A percentile compares a stretch with the other conserved stretches of the same genome.
These are phyloP conservation scores for Albula goreensis DNA, from an alignment of 2,113 vertebrate species.

Conservation along the genomic window DNA sequence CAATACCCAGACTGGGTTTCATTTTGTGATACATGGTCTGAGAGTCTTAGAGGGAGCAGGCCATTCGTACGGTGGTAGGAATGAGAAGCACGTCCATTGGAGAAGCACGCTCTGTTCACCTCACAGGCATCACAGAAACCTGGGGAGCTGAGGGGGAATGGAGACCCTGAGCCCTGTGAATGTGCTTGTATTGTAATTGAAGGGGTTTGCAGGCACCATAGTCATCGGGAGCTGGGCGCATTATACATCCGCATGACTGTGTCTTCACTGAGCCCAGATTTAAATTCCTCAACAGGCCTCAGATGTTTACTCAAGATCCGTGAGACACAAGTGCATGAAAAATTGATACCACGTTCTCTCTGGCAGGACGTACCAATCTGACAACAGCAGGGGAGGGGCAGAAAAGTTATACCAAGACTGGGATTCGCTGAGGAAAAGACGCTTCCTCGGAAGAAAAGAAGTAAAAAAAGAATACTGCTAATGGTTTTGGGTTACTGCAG, in stretches of 20 bases:
- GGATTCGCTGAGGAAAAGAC: too few relatives aligned
- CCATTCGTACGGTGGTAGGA: too few relatives aligned
- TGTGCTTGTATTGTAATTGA: constrained; percentile 59
- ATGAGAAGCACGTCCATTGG: too few relatives aligned
- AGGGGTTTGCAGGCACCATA: constrained; percentile 44
- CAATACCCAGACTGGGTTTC: too few relatives aligned
- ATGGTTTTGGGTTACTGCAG: too few relatives aligned
- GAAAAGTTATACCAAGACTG: background rate
- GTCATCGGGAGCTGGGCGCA: constrained; percentile 47
- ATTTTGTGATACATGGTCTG: too few relatives aligned
- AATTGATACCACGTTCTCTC: background rate
- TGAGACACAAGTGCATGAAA: background rate
- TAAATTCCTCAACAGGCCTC: constrained; percentile 38
- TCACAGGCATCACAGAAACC: too few relatives aligned
- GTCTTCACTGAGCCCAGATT: constrained; percentile 52
- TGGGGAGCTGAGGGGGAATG: too few relatives aligned
- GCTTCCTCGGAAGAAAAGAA: too few relatives aligned
- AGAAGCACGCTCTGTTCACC: too few relatives aligned
- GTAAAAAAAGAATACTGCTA: too few relatives aligned
- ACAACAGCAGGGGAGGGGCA: background rate
- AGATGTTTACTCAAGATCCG: background rate
- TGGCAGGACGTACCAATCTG: background rate
- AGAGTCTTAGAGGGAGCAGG: too few relatives aligned
- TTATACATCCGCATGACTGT: constrained; percentile 50
- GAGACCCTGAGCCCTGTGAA: constrained; percentile 44